These are phyloP conservation scores for Brachionus plicatilis DNA, from an alignment of 1,140 invertebrate genomes.

Conservation along the genomic window DNA sequence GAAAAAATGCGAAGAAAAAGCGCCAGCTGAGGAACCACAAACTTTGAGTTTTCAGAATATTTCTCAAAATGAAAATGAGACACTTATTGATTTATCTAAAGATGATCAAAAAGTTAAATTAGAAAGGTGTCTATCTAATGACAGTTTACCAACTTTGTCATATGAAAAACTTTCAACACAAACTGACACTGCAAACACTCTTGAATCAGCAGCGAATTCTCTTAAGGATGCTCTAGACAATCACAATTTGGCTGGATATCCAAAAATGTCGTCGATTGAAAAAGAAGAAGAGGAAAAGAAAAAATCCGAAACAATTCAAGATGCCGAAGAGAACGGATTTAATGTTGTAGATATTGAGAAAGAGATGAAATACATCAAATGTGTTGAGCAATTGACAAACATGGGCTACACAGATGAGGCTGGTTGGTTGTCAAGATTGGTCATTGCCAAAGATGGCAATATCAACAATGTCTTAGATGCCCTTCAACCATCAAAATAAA, in stretches of 20 bases:
- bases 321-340: background rate
- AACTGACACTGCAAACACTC: background rate
- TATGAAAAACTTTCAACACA: background rate
- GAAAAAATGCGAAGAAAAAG: background rate
- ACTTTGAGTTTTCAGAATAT: background rate
- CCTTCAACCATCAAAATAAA: slow-evolving; percentile 33
- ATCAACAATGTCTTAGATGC: slow-evolving; percentile 17
- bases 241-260: background rate
- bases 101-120: background rate
- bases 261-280: background rate
- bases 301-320: background rate
- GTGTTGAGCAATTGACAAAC: background rate
- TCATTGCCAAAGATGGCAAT: slow-evolving; percentile 24
- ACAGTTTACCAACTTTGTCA: background rate
- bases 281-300: background rate
- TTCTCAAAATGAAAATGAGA: background rate
- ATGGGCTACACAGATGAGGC: slow-evolving; percentile 26
- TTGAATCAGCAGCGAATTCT: background rate
- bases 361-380: background rate
- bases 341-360: slow-evolving; percentile 34
- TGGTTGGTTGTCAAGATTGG: slow-evolving; percentile 18
- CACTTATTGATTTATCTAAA: background rate
- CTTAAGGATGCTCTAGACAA: slow-evolving; percentile 11
- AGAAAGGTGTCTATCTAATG: background rate
- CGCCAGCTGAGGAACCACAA: background rate